Base-by-base conservation (phyloP, 2,888 invertebrate genomes). In the Disparrhopalites patrizii region DNA sequence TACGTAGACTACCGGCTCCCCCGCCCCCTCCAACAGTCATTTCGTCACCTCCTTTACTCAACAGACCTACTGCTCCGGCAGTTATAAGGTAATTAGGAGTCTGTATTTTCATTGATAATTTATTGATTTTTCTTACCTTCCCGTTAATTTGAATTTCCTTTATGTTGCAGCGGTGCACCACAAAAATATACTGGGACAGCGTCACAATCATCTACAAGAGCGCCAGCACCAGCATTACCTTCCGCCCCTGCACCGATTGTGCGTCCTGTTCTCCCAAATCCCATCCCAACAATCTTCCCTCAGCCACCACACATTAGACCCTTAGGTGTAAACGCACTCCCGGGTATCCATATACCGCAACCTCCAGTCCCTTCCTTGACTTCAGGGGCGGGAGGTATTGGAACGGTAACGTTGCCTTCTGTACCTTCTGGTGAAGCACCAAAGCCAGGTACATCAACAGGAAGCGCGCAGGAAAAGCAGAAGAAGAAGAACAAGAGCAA, bases 401-500 rank as follows among this genome's bases (percentile, higher is more conserved):
- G 57, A 27, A 58, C 40, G 20, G 27, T 30, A 47, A 36, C 71
- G 18, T 68, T 71, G n/a, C 68, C 67, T n/a, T 68, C 72, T 60
- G 60, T 54, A 47, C 57, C 55, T 15, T 23, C 47, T 43, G 55
- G 23, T 23, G 50, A 28, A 25, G 38, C 51, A 33, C 27, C 50
- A 18, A 68, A 70, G 25, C 50, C 64, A 13, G 20, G 38, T 13
- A 62, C 66, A 8, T 15, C 68, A 10, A 66, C 56, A 20, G 60
- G 63, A 5, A 60, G 60, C 58, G 57, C 30, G 50, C 31, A 63
- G 20, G 68, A 64, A 40, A 62, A 62, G 15, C 70, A 73, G 30
- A 71, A 72, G 82, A 68, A 73, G 31, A 73, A 74, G 43, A 75
- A 75, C 62, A 73, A 72, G 57, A 68, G 68, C 15, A 77, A 77